Conservation (phyloP, 2,797 vertebrate species). For the Danio kyathit region DNA sequence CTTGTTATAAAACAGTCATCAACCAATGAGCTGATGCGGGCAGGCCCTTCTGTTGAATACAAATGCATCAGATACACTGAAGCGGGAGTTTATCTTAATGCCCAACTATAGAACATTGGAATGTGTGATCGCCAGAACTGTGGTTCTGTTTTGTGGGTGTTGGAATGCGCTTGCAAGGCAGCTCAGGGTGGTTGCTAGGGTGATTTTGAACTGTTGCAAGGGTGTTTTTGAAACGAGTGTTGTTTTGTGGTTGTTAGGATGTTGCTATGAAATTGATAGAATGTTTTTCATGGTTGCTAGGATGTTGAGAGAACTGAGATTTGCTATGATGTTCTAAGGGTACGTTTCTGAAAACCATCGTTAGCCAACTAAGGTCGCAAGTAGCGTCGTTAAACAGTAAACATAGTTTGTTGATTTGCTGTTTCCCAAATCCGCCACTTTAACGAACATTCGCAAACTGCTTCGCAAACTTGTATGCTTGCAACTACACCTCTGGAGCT, state of each 20-base stretch:
- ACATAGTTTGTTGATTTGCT: no score
- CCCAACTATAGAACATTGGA: not conserved
- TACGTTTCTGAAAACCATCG: no score
- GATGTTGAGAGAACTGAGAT: not conserved
- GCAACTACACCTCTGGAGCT: no score
- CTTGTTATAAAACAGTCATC: conserved; percentile 21
- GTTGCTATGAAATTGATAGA: not conserved
- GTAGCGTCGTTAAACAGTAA: no score
- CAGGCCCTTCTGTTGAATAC: conserved; percentile 4
- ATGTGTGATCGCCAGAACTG: not conserved
- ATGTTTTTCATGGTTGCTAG: not conserved
- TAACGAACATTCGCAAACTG: no score
- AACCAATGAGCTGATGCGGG: conserved; percentile 2
- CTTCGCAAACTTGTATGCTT: no score
- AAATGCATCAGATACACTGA: conserved; percentile 10
- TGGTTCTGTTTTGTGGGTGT: not conserved
- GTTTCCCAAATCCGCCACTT: no score
- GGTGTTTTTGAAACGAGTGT: not conserved
- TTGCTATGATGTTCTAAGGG: no score
- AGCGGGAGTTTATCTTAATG: not conserved
- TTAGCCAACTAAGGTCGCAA: no score
- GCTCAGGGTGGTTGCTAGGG: not conserved
- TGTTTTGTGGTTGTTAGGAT: not conserved
- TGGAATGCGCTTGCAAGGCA: not conserved
- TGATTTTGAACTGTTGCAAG: not conserved